Base-by-base conservation (phyloP, 2,797 vertebrate species). In the Pipistrellus kuhlii region DNA sequence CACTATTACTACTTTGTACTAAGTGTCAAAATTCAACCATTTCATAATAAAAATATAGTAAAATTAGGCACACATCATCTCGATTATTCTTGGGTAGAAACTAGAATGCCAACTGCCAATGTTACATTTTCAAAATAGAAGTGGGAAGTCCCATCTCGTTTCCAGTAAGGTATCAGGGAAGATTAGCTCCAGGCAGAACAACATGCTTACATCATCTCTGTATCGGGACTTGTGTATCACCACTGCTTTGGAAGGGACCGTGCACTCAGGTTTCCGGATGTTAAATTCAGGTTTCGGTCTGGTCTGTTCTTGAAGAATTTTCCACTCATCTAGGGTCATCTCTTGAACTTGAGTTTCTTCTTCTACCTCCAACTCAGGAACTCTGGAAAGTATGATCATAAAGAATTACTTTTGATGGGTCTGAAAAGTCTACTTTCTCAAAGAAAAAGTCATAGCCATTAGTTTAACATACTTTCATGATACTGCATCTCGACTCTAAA, bases 261-360 rank as follows among this genome's bases (percentile, higher is more conserved):
- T 96, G 81, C 98, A 96, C 86, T 99, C 99, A 3, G 99, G 98
- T 97, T 99, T 99, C 95, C 99, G 99, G 96, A 99, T 99, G 96
- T 99, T 99, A 96, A 99, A 99, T 97, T 99, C 99, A 0, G 97
- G 97, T 97, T 99, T 99, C 69, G 99, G 98, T 96, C 99, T 98
- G 96, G 96, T 99, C 72, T 98, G 98, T 96, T 99, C 98, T 98
- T 99, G 99, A 97, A 99, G 96, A 93, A 98, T 98, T 98, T 99
- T 99, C 99, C 99, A 99, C 95, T 99, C 99, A 95, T 99, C 99
- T 96, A 99, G 97, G 0, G 98, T 98, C 99, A 99, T 99, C 98
- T 99, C 99, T 97, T 99, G 97, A 93, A 98, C 98, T 93, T 97
- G 96, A 97, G 99, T 97, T 96, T 99, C 99, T 95, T 99, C 98